A percentile compares a stretch with the other conserved stretches of the same genome.
Conservation (phyloP, 2,888 invertebrate genomes). For the Lathronympha strigana region DNA sequence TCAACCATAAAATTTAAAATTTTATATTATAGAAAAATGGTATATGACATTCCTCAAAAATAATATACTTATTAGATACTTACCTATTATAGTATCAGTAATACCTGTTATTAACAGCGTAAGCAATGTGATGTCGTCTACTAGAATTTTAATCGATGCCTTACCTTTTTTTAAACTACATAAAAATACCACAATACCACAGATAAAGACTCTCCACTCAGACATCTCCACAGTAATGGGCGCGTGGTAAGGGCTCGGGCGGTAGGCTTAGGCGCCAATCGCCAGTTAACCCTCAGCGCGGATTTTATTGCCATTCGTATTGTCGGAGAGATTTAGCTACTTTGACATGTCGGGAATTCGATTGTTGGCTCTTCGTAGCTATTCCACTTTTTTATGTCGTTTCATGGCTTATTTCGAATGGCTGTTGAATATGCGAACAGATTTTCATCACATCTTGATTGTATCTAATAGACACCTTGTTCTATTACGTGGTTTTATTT, state of each 20-base stretch:
- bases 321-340: conserved; percentile 77
- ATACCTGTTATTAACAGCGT: no score
- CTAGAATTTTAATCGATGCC: neutral
- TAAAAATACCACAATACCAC: no score
- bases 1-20: no score
- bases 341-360: conserved; percentile 80
- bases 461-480: neutral
- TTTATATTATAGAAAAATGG: no score
- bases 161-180: neutral
- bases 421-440: conserved; percentile 1
- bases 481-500: neutral
- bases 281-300: conserved; percentile 65
- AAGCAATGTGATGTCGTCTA: neutral
- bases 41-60: no score
- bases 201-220: no score
- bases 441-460: neutral
- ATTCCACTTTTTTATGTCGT: conserved; percentile 55
- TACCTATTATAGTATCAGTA: no score
- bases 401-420: conserved; percentile 17
- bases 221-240: neutral
- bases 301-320: conserved; percentile 82
- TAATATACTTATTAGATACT: no score
- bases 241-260: conserved; percentile 61
- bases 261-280: conserved; percentile 63
- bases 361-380: conserved; percentile 72